phyloP scores from a whole-genome alignment of 2,797 vertebrate genomes.

The Decapterus maruadsi region DNA sequence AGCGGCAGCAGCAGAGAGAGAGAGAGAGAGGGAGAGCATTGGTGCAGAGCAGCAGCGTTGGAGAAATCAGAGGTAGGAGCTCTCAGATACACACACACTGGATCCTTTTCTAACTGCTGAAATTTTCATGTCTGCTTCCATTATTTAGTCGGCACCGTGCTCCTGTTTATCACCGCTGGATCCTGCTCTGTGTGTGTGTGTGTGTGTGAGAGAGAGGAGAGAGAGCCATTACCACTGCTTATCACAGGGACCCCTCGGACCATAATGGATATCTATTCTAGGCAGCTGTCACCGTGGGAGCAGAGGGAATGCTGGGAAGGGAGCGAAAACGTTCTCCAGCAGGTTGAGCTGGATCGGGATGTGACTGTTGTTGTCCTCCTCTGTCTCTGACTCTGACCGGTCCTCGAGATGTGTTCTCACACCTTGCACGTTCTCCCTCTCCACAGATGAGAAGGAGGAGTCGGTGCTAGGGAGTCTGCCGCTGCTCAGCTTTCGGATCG shows the following conservation, averaged over 20 bases:
- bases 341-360: constrained; percentile 9
- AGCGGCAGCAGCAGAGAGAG: constrained; percentile 12
- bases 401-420: constrained; percentile 12
- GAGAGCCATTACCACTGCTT: constrained; percentile 42
- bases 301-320: constrained; percentile 32
- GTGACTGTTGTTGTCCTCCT: constrained; percentile 12
- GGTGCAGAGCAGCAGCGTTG: constrained; percentile 20
- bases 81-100: constrained; percentile 28
- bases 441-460: constrained; percentile 95
- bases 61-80: constrained; percentile 52
- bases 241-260: constrained; percentile 43
- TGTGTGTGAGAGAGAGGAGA: constrained; percentile 20
- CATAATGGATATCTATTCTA: constrained; percentile 78
- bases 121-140: constrained; percentile 72
- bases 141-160: constrained; percentile 69
- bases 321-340: constrained; percentile 27
- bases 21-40: constrained; percentile 12
- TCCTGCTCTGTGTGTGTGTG: constrained; percentile 29
- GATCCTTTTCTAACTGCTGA: constrained; percentile 56
- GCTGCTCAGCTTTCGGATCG: constrained; percentile 92
- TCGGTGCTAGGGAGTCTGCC: constrained; percentile 93
- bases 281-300: constrained; percentile 66
- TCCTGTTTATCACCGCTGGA: constrained; percentile 30
- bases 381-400: background rate
- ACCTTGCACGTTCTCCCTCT: background rate